phyloP scores from a whole-genome alignment of 2,888 invertebrate species.

The Bugulina stolonifera region DNA sequence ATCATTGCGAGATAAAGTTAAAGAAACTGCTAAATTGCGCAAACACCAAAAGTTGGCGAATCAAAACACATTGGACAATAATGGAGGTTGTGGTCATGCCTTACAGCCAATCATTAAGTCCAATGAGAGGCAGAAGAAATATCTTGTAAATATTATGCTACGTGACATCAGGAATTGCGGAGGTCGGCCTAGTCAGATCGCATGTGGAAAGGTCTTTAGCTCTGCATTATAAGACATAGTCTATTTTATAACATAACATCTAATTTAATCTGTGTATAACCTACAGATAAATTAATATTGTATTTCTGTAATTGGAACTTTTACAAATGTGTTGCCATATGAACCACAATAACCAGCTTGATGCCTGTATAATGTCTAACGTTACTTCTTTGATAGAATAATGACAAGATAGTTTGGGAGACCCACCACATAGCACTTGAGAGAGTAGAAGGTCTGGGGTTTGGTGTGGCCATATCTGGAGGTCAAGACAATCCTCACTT shows the following conservation, averaged over 20 bases:
- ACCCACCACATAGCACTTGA: slow-evolving; percentile 86
- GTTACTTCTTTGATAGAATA: slow-evolving; percentile 34
- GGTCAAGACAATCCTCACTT: slow-evolving; percentile 98
- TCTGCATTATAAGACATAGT: no score
- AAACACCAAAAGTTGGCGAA: neutral
- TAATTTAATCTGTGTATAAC: no score
- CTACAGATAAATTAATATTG: no score
- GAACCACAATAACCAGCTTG: no score
- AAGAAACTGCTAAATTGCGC: neutral
- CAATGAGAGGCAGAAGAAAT: neutral
- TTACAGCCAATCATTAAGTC: neutral
- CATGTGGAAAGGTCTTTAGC: neutral
- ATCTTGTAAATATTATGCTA: neutral
- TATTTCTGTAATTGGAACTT: no score
- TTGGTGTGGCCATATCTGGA: slow-evolving; percentile 96
- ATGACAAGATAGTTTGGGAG: slow-evolving; percentile 83
- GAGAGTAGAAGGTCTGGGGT: slow-evolving; percentile 83
- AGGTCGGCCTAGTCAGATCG: neutral
- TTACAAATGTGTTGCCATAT: no score
- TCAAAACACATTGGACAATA: neutral
- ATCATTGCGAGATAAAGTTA: neutral
- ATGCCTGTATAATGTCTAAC: no score
- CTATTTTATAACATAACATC: no score
- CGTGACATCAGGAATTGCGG: neutral
- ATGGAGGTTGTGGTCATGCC: no score